A percentile compares a stretch with the other conserved stretches of the same genome.
Conservation (phyloP, 2,888 invertebrate species). For the Drosophila gaucha region DNA sequence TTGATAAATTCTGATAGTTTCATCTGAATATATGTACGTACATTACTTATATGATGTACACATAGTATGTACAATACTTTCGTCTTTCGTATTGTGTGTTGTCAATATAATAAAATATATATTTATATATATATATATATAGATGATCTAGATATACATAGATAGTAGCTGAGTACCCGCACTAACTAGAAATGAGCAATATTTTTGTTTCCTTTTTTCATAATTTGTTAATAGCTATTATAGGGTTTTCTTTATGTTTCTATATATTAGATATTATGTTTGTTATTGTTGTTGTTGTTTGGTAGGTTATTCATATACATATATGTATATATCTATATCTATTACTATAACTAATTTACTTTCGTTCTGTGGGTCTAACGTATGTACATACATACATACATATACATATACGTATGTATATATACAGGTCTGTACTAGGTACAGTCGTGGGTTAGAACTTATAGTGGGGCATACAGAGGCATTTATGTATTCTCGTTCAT, state of each 20-base stretch:
- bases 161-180: slow-evolving; percentile 28
- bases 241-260: slow-evolving; percentile 15
- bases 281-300: slow-evolving; percentile 31
- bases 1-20: slow-evolving; percentile 21
- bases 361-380: slow-evolving; percentile 49
- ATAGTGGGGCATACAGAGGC: slow-evolving; percentile 51
- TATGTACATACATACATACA: slow-evolving; percentile 10
- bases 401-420: slow-evolving; percentile 9
- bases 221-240: slow-evolving; percentile 1
- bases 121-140: slow-evolving; percentile 8
- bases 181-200: slow-evolving; percentile 46
- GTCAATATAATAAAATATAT: slow-evolving; percentile 25
- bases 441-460: slow-evolving; percentile 48
- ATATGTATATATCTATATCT: no score
- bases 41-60: slow-evolving; percentile 8
- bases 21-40: slow-evolving; percentile 22
- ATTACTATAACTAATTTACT: slow-evolving; percentile 7
- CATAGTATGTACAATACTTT: slow-evolving; percentile 3
- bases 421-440: slow-evolving; percentile 41
- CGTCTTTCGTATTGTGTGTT: slow-evolving; percentile 10
- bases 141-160: no score
- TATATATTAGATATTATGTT: slow-evolving; percentile 9
- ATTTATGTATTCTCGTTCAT: slow-evolving; percentile 22
- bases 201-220: slow-evolving; percentile 7
- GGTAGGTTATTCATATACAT: slow-evolving; percentile 31